Evolutionary conservation across 2,888 invertebrate species (phyloP).

Genomic region (Epiblema foenella): DNA sequence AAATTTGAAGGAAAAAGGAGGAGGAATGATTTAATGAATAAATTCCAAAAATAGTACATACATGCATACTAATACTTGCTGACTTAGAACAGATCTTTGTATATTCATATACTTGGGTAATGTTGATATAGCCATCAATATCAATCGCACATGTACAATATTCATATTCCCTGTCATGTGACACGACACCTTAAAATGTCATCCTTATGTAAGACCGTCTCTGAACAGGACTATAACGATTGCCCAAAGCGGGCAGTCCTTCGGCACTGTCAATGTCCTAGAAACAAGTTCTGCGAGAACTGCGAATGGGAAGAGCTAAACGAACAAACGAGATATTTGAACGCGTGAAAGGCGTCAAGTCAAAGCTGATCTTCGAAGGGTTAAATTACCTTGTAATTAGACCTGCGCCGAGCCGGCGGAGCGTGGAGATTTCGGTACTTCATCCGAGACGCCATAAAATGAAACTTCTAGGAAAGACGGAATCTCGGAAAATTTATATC

Average conservation of each 20-base stretch:
- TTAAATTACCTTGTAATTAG: slow-evolving; percentile 40
- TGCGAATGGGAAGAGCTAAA: not conserved
- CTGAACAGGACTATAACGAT: not conserved
- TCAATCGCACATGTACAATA: no score
- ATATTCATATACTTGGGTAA: no score
- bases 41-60: no score
- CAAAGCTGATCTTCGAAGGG: slow-evolving; percentile 23
- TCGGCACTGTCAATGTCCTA: not conserved
- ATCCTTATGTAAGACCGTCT: not conserved
- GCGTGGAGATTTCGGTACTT: slow-evolving; percentile 29
- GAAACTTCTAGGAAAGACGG: slow-evolving; percentile 15
- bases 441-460: slow-evolving; percentile 14
- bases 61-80: no score
- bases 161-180: no score
- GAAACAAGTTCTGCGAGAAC: not conserved
- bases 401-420: slow-evolving; percentile 25
- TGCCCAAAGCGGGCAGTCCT: not conserved
- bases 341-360: slow-evolving; percentile 24
- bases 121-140: no score
- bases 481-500: not conserved
- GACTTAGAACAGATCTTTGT: no score
- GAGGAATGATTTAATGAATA: no score
- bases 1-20: no score
- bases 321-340: not conserved
- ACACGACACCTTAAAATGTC: not conserved